These are phyloP conservation scores for Polyommatus icarus DNA, from an alignment of 2,888 invertebrate species.

Conservation along the genomic window DNA sequence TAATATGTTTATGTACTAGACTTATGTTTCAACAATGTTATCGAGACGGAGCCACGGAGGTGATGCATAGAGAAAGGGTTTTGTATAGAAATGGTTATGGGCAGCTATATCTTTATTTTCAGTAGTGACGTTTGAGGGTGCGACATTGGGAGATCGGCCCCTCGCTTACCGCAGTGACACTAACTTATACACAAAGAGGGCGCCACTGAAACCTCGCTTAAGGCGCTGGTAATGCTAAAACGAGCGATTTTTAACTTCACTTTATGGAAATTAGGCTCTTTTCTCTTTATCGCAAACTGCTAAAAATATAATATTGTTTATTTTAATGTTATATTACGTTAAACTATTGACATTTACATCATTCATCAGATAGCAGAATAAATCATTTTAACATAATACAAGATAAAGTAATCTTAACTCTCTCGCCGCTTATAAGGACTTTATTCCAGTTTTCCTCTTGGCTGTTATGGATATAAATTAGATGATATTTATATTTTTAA, in stretches of 20 bases:
- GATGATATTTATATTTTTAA: conserved; percentile 34
- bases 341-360: neutral
- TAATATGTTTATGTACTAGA: neutral
- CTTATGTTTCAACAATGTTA: neutral
- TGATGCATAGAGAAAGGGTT: neutral
- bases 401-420: conserved; percentile 1
- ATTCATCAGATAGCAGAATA: neutral
- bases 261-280: neutral
- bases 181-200: no score
- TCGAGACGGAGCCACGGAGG: neutral
- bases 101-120: no score
- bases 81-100: neutral
- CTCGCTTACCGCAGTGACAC: no score
- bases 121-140: no score
- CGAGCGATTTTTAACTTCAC: neutral
- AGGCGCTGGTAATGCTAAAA: no score
- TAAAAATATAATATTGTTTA: neutral
- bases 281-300: neutral
- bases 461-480: neutral
- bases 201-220: no score
- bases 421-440: neutral
- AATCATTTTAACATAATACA: neutral
- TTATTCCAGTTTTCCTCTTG: neutral
- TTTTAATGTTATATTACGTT: neutral
- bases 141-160: no score